Evolutionary conservation across 1,140 invertebrate species (phyloP).

Genomic region (Drosophila kikkawai): DNA sequence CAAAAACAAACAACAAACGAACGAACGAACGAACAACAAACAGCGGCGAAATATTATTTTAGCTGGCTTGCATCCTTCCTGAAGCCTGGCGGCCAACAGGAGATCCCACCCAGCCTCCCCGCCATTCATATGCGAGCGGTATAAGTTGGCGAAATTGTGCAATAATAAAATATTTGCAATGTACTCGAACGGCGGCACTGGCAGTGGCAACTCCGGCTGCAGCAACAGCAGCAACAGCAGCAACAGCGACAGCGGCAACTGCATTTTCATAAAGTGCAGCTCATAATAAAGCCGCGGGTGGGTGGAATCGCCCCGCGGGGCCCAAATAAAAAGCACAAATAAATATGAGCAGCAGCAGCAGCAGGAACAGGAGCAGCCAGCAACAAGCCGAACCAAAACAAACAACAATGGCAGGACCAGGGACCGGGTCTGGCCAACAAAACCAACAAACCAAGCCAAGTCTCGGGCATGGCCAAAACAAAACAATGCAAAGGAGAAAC

Average conservation of each 20-base stretch:
- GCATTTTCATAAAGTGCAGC: conserved; percentile 83
- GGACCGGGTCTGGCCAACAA: background rate
- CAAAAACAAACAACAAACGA: conserved; percentile 67
- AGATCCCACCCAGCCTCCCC: background rate
- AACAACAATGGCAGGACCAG: conserved; percentile 42
- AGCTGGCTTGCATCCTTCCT: conserved; percentile 81
- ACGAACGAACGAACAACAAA: conserved; percentile 36
- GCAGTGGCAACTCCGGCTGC: conserved; percentile 15
- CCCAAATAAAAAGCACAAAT: conserved; percentile 68
- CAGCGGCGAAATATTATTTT: conserved; percentile 81
- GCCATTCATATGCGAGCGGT: conserved; percentile 66
- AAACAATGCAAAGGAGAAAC: conserved; percentile 30
- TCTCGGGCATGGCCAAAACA: conserved; percentile 45
- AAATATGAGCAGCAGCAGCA: conserved; percentile 63
- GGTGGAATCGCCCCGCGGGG: conserved; percentile 32
- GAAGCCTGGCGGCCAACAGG: conserved; percentile 59
- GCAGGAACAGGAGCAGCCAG: conserved; percentile 29
- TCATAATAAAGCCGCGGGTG: conserved; percentile 65
- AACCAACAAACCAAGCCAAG: conserved; percentile 34
- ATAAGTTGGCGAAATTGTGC: conserved; percentile 81
- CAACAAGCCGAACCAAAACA: conserved; percentile 70
- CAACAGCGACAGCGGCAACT: conserved; percentile 49
- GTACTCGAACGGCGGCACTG: conserved; percentile 64
- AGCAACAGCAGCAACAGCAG: conserved; percentile 14
- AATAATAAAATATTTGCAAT: conserved; percentile 84